Base-by-base conservation (phyloP, 2,888 invertebrate species). In the Temnothorax rugatulus region DNA sequence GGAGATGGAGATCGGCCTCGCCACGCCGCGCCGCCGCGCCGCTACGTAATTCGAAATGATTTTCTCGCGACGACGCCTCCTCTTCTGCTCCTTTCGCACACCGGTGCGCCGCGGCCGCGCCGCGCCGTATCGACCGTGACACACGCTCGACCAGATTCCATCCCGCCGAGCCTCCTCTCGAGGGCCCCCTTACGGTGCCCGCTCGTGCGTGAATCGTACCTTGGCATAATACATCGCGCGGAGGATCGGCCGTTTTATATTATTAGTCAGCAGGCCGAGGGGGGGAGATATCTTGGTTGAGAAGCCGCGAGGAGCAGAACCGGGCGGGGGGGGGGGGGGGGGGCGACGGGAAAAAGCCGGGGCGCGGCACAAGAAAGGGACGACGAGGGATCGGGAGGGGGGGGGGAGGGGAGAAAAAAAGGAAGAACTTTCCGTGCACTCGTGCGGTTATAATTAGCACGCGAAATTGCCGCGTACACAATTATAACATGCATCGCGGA, bases 181-280 rank as follows among this genome's bases (percentile, higher is more conserved):
- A 74, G 74, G 79, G 77, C 82, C 79, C 84, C 25, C 90, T 92
- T 89, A 89, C 88, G 86, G 87, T 86, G 91, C 54, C 81, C 90
- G 89, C 86, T 90, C 91, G 90, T 93, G 93, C 92, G 91, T 92
- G 91, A 92, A 92, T 90, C 87, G 84, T 85, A 82, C 66, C 90
- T 68, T 79, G 84, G 84, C 84, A 84, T 85, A 82, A 88, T 90
- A 88, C 87, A 83, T 71, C 87, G 87, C 87, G 86, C 25, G 41
- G 86, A 83, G 84, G 88, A 88, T 88, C 86, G 87, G 81, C 71
- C 85, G 87, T 92, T 92, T 92, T 91, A 59, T 73, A 92, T 91
- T 92, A 92, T 92, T 91, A 90, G 90, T 71, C 86, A 88, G 82
- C 85, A 82, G 69, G 4, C 61, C 64, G 68, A 50, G 13, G 50